phyloP scores from a whole-genome alignment of 1,140 invertebrate species.

The Eriosoma lanigerum region DNA sequence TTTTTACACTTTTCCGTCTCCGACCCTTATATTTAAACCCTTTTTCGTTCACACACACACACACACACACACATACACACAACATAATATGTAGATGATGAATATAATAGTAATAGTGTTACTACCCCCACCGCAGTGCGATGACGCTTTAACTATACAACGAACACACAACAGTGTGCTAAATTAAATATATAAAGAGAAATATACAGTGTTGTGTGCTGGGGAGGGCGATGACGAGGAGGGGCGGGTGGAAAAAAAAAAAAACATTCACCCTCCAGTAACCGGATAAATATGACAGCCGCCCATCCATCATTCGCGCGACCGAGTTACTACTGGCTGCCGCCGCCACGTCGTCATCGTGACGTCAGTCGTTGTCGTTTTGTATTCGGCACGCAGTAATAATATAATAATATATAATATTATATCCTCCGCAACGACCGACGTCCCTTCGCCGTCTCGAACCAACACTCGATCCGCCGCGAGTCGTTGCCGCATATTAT shows the following conservation, averaged over 20 bases:
- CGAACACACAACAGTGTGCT: slow-evolving; percentile 31
- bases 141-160: too few species aligned
- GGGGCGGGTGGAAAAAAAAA: neutral
- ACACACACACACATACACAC: neutral
- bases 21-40: slow-evolving; percentile 33
- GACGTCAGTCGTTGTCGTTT: slow-evolving; percentile 48
- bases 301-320: slow-evolving; percentile 50
- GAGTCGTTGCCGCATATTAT: too few species aligned
- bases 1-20: neutral
- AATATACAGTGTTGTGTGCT: slow-evolving; percentile 4
- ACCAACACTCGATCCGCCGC: too few species aligned
- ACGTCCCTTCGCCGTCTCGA: neutral
- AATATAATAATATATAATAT: too few species aligned
- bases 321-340: slow-evolving; percentile 42
- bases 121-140: neutral
- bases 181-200: slow-evolving; percentile 49
- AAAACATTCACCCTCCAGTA: slow-evolving; percentile 37
- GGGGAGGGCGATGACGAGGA: neutral
- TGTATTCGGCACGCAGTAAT: slow-evolving; percentile 44
- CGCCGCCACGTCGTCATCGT: neutral
- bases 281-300: slow-evolving; percentile 50
- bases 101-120: neutral
- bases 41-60: neutral
- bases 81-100: neutral
- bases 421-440: too few species aligned